These are phyloP conservation scores for Solenopsis invicta DNA, from an alignment of 1,140 invertebrate species.

Conservation along the genomic window DNA sequence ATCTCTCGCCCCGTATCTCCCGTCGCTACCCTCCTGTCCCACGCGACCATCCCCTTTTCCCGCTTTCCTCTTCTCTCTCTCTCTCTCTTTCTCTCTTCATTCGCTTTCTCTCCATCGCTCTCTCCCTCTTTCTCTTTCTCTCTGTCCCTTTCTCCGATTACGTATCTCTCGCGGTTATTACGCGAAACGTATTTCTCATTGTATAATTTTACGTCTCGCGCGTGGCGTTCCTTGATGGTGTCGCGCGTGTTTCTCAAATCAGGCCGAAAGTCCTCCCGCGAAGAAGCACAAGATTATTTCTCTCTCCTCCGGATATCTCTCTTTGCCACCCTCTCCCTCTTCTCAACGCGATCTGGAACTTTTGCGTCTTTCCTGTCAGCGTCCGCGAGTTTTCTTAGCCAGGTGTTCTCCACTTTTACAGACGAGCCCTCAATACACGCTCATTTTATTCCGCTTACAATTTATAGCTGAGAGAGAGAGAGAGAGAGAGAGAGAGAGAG, in stretches of 20 bases:
- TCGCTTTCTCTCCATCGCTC: conserved; percentile 13
- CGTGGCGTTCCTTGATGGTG: conserved; percentile 12
- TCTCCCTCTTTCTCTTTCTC: conserved; percentile 58
- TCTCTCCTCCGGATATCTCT: conserved; percentile 21
- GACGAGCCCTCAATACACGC: not conserved
- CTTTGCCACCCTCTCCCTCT: not conserved
- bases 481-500: not conserved
- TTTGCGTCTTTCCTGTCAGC: not conserved
- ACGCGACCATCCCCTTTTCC: conserved; percentile 74
- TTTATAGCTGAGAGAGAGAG: not conserved
- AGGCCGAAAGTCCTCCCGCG: not conserved
- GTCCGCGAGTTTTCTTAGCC: no score
- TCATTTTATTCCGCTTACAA: not conserved
- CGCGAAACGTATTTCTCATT: conserved; percentile 58
- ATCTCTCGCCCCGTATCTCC: conserved; percentile 85
- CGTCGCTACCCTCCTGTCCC: conserved; percentile 82
- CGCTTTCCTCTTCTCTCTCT: conserved; percentile 61
- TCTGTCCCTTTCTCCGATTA: conserved; percentile 21
- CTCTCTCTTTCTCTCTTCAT: conserved; percentile 53
- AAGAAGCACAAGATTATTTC: conserved; percentile 25
- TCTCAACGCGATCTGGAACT: not conserved
- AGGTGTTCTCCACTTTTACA: not conserved
- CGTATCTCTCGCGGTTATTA: conserved; percentile 44
- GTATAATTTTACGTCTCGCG: conserved; percentile 52
- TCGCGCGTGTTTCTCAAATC: conserved; percentile 23